Percentiles rank a stretch among this genome's conserved stretches.
Conservation (phyloP, 2,888 invertebrate species). For the Dendrolimus houi region DNA sequence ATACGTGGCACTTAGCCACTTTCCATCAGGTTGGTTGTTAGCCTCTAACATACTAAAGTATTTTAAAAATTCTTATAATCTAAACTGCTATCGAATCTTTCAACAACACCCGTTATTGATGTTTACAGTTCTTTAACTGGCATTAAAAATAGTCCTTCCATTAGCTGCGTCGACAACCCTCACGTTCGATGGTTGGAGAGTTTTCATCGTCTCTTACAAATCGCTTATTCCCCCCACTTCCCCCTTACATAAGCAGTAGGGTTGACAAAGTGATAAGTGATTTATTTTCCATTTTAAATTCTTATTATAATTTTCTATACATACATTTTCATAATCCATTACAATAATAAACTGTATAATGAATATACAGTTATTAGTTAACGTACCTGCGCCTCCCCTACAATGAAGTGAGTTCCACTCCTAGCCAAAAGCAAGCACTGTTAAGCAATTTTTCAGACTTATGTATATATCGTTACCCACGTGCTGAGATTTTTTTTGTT, state of each 20-base stretch:
- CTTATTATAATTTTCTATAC: too few relatives aligned
- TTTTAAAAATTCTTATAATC: background rate
- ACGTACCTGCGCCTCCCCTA: too few relatives aligned
- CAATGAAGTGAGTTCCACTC: too few relatives aligned
- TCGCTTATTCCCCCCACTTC: conserved; percentile 46
- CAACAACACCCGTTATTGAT: background rate
- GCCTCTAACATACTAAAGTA: background rate
- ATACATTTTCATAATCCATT: too few relatives aligned
- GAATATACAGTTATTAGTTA: too few relatives aligned
- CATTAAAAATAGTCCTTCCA: conserved; percentile 21
- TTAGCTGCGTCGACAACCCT: conserved; percentile 55
- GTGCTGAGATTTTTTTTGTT: too few relatives aligned
- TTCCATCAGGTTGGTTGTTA: too few relatives aligned
- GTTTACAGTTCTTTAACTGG: conserved; percentile 3
- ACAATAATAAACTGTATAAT: too few relatives aligned
- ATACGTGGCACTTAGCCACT: too few relatives aligned
- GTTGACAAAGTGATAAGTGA: conserved; percentile 5
- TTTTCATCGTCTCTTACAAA: conserved; percentile 69
- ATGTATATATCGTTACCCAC: too few relatives aligned
- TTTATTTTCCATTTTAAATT: background rate
- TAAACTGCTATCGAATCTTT: background rate
- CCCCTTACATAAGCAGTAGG: conserved; percentile 18
- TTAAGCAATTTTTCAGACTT: too few relatives aligned
- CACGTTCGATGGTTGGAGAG: conserved; percentile 53
- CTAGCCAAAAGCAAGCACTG: too few relatives aligned